Conservation (phyloP, 1,140 invertebrate species). For the Ceratina calcarata region DNA sequence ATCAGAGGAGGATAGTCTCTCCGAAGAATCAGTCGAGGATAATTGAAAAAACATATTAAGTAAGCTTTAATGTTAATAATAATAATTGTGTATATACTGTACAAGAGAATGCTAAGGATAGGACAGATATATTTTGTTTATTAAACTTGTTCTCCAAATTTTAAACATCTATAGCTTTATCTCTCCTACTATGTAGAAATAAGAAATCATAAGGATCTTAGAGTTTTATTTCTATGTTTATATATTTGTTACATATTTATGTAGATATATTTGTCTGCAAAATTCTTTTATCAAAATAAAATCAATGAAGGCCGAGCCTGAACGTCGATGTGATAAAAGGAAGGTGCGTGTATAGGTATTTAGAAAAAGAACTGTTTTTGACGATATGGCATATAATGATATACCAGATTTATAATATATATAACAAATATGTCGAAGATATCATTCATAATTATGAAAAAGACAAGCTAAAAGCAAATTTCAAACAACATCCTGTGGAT, state of each 20-base stretch:
- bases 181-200: conserved; percentile 3
- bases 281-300: conserved; percentile 78
- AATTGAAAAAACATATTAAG: no score
- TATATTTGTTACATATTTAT: conserved; percentile 79
- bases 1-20: neutral
- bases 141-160: neutral
- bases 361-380: conserved; percentile 48
- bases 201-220: conserved; percentile 66
- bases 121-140: neutral
- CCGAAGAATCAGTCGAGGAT: neutral
- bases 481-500: conserved; percentile 75
- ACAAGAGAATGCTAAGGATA: no score
- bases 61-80: neutral
- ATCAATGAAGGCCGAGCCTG: conserved; percentile 64
- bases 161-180: neutral
- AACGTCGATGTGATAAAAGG: conserved; percentile 57
- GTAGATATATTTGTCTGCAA: conserved; percentile 76
- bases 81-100: no score
- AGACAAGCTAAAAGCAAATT: conserved; percentile 70
- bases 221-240: conserved; percentile 75
- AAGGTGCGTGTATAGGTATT: conserved; percentile 51
- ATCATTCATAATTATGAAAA: conserved; percentile 70
- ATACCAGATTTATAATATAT: conserved; percentile 56
- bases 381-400: conserved; percentile 62
- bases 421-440: conserved; percentile 68